Conservation (phyloP, 2,888 invertebrate genomes). For the Creontiades dilutus region DNA sequence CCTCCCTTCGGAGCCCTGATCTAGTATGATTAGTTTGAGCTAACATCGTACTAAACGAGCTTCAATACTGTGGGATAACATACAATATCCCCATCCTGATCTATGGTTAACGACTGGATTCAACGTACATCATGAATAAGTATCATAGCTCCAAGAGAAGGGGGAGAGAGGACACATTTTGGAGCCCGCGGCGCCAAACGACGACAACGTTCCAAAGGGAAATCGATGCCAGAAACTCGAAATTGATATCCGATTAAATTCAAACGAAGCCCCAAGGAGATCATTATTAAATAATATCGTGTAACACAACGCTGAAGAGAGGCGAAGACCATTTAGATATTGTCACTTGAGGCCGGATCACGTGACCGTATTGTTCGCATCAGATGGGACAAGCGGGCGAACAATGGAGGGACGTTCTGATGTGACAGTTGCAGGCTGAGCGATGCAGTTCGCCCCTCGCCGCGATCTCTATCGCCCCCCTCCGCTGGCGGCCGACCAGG, state of each 20-base stretch:
- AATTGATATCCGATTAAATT: not conserved
- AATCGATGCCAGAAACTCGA: not conserved
- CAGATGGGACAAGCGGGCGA: slow-evolving; percentile 42
- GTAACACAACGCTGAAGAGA: slow-evolving; percentile 9
- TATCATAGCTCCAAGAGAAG: too few relatives aligned
- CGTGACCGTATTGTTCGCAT: slow-evolving; percentile 57
- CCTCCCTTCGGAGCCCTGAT: too few relatives aligned
- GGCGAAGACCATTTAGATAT: slow-evolving; percentile 33
- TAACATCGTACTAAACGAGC: too few relatives aligned
- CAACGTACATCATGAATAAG: too few relatives aligned
- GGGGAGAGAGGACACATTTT: too few relatives aligned
- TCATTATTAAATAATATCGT: slow-evolving; percentile 35
- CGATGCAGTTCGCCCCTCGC: slow-evolving; percentile 35
- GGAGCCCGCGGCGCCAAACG: not conserved
- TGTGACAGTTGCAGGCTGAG: slow-evolving; percentile 64
- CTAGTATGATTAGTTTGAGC: too few relatives aligned
- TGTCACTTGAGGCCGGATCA: slow-evolving; percentile 49
- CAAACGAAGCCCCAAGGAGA: not conserved
- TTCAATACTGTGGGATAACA: too few relatives aligned
- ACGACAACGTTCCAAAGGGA: not conserved
- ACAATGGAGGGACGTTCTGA: slow-evolving; percentile 58
- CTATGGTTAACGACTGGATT: too few relatives aligned
- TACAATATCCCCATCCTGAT: too few relatives aligned
- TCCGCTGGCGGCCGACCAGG: slow-evolving; percentile 36
- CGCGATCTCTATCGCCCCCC: slow-evolving; percentile 49